A percentile compares a stretch with the other conserved stretches of the same genome.
phyloP scores from a whole-genome alignment of 2,113 vertebrate species.

The Astatotilapia flaviijosephi region DNA sequence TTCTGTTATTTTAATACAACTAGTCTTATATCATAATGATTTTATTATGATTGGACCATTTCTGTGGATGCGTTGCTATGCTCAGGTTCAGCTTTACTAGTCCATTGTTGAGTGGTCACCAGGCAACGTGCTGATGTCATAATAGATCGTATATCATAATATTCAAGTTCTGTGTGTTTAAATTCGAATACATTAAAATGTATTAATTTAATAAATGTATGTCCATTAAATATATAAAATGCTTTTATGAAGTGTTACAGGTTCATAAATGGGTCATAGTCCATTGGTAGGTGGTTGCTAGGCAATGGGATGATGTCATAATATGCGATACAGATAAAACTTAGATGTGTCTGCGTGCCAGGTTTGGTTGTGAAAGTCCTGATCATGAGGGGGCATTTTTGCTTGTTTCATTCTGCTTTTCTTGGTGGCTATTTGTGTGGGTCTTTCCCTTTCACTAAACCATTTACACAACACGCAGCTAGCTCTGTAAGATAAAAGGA shows the following conservation, averaged over 20 bases:
- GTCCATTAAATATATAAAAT: not conserved
- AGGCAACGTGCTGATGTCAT: not conserved
- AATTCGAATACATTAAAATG: accelerated
- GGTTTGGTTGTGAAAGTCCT: not conserved
- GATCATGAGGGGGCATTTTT: accelerated
- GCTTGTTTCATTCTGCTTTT: not conserved
- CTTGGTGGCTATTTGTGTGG: not conserved
- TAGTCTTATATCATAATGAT: too few relatives aligned
- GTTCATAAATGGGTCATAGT: not conserved
- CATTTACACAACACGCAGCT: accelerated
- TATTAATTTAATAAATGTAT: not conserved
- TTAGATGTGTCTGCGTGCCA: not conserved
- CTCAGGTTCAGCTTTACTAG: too few relatives aligned
- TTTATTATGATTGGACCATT: too few relatives aligned
- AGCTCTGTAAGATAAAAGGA: not conserved
- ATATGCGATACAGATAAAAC: not conserved
- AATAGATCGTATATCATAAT: not conserved
- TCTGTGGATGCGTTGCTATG: too few relatives aligned
- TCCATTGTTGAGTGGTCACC: too few relatives aligned
- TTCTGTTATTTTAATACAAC: too few relatives aligned
- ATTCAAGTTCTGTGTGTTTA: not conserved
- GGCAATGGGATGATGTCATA: not conserved
- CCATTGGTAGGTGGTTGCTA: not conserved
- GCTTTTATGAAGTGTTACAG: not conserved
- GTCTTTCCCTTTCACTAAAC: not conserved